Evolutionary conservation across 2,113 vertebrate species (phyloP).

Genomic region (Xiphophorus maculatus): DNA sequence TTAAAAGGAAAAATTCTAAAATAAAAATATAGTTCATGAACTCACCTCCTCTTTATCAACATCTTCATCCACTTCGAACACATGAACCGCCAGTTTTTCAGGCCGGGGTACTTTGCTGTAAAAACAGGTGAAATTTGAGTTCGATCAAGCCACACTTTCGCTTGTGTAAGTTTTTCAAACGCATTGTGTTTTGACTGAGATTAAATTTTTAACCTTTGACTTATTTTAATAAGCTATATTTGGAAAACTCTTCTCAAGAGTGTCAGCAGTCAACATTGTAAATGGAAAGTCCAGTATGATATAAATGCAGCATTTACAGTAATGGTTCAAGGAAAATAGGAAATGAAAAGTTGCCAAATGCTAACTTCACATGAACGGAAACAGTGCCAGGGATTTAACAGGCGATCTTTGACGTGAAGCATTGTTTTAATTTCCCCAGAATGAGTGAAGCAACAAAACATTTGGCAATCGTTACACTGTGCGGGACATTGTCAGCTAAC

Average conservation of each 20-base stretch:
- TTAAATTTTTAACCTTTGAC: not conserved
- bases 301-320: constrained; percentile 8
- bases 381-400: constrained; percentile 24
- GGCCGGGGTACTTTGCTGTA: constrained; percentile 89
- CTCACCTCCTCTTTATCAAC: constrained; percentile 98
- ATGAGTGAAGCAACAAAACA: constrained; percentile 23
- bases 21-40: not conserved
- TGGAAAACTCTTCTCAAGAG: constrained; percentile 14
- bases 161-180: not conserved
- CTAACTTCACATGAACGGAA: constrained; percentile 18
- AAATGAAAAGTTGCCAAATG: constrained; percentile 30
- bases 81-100: constrained; percentile 93
- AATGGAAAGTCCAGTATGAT: constrained; percentile 24
- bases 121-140: constrained; percentile 8
- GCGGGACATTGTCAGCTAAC: constrained; percentile 51
- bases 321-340: constrained; percentile 34
- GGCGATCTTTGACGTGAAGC: constrained; percentile 19
- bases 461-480: constrained; percentile 30
- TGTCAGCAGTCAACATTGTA: not conserved
- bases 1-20: no score
- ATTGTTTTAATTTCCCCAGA: constrained; percentile 67
- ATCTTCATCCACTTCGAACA: constrained; percentile 98
- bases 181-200: not conserved
- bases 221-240: constrained; percentile 8
- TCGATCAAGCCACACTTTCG: not conserved